Percentiles rank a stretch among this genome's conserved stretches.
Evolutionary conservation across 2,797 vertebrate genomes (phyloP).

Genomic region (Sphaeramia orbicularis): DNA sequence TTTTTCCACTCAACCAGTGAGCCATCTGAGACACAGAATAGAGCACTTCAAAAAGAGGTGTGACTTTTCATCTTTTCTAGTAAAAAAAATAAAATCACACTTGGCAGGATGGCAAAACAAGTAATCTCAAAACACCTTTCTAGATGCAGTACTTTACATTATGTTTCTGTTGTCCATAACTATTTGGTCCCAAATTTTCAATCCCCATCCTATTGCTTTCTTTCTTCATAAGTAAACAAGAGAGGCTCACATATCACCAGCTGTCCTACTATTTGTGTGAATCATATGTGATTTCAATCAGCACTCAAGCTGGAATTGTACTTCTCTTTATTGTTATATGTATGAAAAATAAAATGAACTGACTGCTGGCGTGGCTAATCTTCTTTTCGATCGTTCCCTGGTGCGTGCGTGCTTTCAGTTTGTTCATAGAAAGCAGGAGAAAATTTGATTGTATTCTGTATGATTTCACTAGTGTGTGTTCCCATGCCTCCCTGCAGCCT

Average conservation of each 20-base stretch:
- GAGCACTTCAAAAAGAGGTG: too few relatives aligned
- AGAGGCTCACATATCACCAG: slow-evolving; percentile 22
- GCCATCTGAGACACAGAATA: too few relatives aligned
- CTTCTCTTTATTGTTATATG: slow-evolving; percentile 38
- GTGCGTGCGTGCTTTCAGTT: neutral
- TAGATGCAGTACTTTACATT: neutral
- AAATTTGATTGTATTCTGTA: slow-evolving; percentile 42
- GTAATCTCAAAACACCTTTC: neutral
- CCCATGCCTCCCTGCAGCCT: slow-evolving; percentile 7
- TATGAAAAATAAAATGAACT: slow-evolving; percentile 37
- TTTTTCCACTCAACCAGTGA: too few relatives aligned
- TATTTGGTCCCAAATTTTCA: slow-evolving; percentile 17
- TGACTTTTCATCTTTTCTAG: too few relatives aligned
- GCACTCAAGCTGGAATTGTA: slow-evolving; percentile 28
- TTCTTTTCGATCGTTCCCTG: slow-evolving; percentile 27
- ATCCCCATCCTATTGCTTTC: slow-evolving; percentile 5
- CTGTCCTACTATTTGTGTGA: slow-evolving; percentile 31
- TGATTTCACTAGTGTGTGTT: slow-evolving; percentile 35
- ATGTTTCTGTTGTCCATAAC: slow-evolving; percentile 3
- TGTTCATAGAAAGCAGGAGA: slow-evolving; percentile 22
- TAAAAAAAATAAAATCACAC: too few relatives aligned
- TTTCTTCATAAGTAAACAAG: slow-evolving; percentile 15
- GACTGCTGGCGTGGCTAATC: slow-evolving; percentile 47
- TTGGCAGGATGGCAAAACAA: too few relatives aligned
- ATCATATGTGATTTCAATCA: slow-evolving; percentile 50